Evolutionary conservation across 1,140 invertebrate species (phyloP).

Genomic region (Steinernema khuongi): DNA sequence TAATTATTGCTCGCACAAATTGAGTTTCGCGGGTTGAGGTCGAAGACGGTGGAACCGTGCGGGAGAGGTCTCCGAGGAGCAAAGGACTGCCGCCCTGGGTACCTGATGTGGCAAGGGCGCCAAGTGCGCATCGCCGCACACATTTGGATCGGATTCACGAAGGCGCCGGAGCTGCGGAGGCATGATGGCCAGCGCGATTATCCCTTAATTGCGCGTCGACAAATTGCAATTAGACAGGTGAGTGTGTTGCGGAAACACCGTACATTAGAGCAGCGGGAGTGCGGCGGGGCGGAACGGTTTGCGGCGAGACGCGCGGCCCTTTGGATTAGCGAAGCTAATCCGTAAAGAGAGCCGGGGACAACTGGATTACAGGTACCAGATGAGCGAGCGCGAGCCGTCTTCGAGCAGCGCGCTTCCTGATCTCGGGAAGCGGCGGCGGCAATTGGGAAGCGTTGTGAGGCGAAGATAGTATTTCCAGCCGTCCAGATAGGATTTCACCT

Average conservation of each 20-base stretch:
- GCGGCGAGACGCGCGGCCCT: background rate
- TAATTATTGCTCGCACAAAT: slow-evolving; percentile 16
- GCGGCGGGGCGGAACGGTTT: background rate
- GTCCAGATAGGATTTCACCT: background rate
- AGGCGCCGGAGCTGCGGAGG: background rate
- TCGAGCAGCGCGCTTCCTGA: background rate
- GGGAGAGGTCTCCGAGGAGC: too few relatives aligned
- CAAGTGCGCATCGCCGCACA: too few relatives aligned
- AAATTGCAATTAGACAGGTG: slow-evolving; percentile 17
- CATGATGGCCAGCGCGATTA: slow-evolving; percentile 1
- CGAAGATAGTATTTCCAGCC: background rate
- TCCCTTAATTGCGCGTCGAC: slow-evolving; percentile 13
- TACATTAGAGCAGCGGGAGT: slow-evolving; percentile 11
- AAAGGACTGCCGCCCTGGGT: too few relatives aligned
- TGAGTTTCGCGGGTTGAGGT: background rate
- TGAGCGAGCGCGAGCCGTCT: background rate
- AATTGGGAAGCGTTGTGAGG: background rate
- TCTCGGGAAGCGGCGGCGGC: background rate
- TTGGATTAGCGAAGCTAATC: background rate
- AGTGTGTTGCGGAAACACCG: slow-evolving; percentile 12
- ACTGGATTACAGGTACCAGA: slow-evolving; percentile 9
- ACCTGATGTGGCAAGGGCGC: too few relatives aligned
- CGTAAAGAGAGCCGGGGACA: background rate
- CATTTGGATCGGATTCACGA: background rate
- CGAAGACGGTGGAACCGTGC: background rate